Base-by-base conservation (phyloP, 2,113 vertebrate genomes). In the Pelecanoides urinatrix region DNA sequence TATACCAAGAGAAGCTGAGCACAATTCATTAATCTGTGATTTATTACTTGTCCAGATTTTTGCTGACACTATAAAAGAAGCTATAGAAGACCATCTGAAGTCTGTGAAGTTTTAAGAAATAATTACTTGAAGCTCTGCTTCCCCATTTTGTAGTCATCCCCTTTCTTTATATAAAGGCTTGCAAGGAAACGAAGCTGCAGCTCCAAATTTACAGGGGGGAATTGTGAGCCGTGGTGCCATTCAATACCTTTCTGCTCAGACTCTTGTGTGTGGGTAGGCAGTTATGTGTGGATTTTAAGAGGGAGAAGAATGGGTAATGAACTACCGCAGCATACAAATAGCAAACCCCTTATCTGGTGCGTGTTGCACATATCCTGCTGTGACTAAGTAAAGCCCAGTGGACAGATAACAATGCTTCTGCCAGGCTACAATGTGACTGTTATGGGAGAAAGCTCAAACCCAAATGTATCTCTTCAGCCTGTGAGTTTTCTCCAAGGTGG, bases 71-170 rank as follows among this genome's bases (percentile, higher is more conserved):
- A 4, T 27, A 45, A 5, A 62, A 40, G 25, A 44, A 79, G 11
- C 16, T 93, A 13, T 2, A 40, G 44, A 78, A 87, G 38, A 21
- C 9, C 11, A 5, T 34, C n/a, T 63, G 65, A 87, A 71, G 19
- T 9, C 65, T 36, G 30, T 30, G 36, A 53, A 27, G 6, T 87
- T 84, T 81, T 47, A 42, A 62, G 6, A 9, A 38, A 58, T 50
- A 71, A n/a, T 42, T 71, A 12, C 47, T 63, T 29, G 34, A 42
- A 74, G 6, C 9, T 84, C 72, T 80, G 11, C 34, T 75, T 59
- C 38, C 15, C 11, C 19, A 0, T 71, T 65, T 65, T 59, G 6
- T 4, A 11, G 16, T 23, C 0, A 0, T 58, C 23, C 34, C 9
- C 7, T 49, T 84, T 74, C 55, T 71, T 82, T 40, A 34, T 7